phyloP scores from a whole-genome alignment of 2,888 invertebrate genomes.

The Drosophila subquinaria region DNA sequence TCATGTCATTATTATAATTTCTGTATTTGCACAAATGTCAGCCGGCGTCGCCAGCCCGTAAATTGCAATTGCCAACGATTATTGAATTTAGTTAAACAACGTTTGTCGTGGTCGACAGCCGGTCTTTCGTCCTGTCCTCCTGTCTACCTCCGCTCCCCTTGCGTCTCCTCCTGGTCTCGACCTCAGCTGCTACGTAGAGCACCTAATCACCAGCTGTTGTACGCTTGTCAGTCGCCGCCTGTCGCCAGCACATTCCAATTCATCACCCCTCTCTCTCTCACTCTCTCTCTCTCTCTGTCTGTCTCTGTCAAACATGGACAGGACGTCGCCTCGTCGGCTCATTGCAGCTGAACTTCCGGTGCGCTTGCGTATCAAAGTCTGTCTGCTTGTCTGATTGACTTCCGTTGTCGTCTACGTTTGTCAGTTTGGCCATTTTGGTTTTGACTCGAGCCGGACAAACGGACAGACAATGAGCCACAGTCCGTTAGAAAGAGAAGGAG shows the following conservation, averaged over 20 bases:
- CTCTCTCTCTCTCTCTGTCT: not conserved
- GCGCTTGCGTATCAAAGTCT: slow-evolving; percentile 77
- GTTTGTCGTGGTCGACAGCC: slow-evolving; percentile 68
- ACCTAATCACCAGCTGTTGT: slow-evolving; percentile 73
- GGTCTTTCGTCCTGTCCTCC: not conserved
- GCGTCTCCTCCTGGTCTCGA: not conserved
- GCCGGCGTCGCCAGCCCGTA: slow-evolving; percentile 60
- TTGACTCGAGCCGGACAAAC: slow-evolving; percentile 46
- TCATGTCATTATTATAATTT: slow-evolving; percentile 82
- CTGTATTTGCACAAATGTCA: slow-evolving; percentile 80
- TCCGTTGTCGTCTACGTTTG: slow-evolving; percentile 80
- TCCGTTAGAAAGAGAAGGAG: slow-evolving; percentile 5
- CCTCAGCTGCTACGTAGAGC: slow-evolving; percentile 24
- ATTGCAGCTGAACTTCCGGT: slow-evolving; percentile 74
- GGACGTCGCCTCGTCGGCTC: slow-evolving; percentile 58
- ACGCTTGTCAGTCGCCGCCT: slow-evolving; percentile 51
- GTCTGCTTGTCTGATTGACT: slow-evolving; percentile 77
- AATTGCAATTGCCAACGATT: slow-evolving; percentile 82
- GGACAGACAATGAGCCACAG: slow-evolving; percentile 15
- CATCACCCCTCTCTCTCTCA: not conserved
- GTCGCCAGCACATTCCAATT: slow-evolving; percentile 27
- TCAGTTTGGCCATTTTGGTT: slow-evolving; percentile 80
- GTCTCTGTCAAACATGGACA: not conserved
- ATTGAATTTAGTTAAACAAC: slow-evolving; percentile 82
- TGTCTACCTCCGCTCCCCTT: not conserved